These are phyloP conservation scores for Pterocles gutturalis DNA, from an alignment of 2,113 vertebrate species.

Conservation along the genomic window DNA sequence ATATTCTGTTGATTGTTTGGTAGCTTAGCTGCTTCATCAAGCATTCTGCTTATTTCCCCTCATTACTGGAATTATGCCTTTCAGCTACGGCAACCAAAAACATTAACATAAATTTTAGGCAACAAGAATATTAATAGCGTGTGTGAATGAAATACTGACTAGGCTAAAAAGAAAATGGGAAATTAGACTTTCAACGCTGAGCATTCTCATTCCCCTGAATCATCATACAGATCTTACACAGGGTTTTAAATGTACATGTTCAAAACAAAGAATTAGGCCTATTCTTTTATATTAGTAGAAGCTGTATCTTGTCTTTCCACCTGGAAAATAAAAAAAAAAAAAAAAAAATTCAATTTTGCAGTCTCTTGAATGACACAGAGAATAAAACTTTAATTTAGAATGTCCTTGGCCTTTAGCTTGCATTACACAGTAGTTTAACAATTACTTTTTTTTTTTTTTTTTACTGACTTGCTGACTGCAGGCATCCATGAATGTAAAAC, in stretches of 20 bases:
- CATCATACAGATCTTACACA: background rate
- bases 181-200: background rate
- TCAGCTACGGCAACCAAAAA: conserved; percentile 50
- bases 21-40: conserved; percentile 66
- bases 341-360: background rate
- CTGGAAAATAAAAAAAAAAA: background rate
- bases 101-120: conserved; percentile 64
- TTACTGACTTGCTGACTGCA: background rate
- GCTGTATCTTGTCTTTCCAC: background rate
- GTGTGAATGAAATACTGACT: conserved; percentile 54
- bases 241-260: background rate
- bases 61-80: conserved; percentile 73
- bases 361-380: background rate
- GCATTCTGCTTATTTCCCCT: conserved; percentile 67
- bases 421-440: background rate
- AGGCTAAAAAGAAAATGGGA: background rate
- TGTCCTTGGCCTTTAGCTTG: background rate
- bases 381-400: background rate
- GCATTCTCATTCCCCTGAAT: background rate
- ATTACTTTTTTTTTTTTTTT: background rate
- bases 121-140: conserved; percentile 61
- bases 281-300: background rate
- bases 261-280: background rate
- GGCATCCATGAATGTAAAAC: background rate
- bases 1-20: conserved; percentile 65